These are phyloP conservation scores for Rhopalosiphum padi DNA, from an alignment of 1,140 invertebrate species.

Conservation along the genomic window DNA sequence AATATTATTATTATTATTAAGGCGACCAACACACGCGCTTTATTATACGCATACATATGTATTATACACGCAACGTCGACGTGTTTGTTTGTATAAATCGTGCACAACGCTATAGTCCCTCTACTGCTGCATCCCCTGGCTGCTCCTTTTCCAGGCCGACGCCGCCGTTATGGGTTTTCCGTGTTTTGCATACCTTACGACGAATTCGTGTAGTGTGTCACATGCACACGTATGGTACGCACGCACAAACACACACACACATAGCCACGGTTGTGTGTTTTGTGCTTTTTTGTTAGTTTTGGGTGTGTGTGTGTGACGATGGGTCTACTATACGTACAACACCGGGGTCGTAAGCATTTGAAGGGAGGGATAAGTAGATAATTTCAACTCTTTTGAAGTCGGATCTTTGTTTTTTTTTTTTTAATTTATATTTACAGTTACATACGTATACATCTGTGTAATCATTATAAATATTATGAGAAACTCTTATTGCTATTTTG, in stretches of 20 bases:
- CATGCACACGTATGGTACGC: too few relatives aligned
- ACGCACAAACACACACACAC: not conserved
- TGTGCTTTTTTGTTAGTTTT: not conserved
- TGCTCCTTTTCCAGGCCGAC: not conserved
- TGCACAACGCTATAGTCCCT: not conserved
- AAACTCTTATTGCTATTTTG: too few relatives aligned
- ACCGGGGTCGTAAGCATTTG: not conserved
- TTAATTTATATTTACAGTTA: not conserved
- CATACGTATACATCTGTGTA: too few relatives aligned
- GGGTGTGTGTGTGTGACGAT: not conserved
- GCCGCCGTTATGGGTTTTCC: constrained; percentile 36
- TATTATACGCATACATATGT: not conserved
- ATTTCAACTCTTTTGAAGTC: not conserved
- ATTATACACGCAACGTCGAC: not conserved
- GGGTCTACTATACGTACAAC: not conserved
- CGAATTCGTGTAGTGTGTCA: not conserved
- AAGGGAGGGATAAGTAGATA: not conserved
- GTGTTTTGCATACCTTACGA: constrained; percentile 54
- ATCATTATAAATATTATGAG: not conserved
- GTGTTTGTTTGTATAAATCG: constrained; percentile 15
- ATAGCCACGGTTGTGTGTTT: not conserved
- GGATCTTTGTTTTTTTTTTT: not conserved
- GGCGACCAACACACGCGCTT: not conserved
- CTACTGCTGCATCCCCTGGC: not conserved
- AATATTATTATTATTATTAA: constrained; percentile 37